Base-by-base conservation (phyloP, 2,113 vertebrate genomes). In the Colinus virginianus region DNA sequence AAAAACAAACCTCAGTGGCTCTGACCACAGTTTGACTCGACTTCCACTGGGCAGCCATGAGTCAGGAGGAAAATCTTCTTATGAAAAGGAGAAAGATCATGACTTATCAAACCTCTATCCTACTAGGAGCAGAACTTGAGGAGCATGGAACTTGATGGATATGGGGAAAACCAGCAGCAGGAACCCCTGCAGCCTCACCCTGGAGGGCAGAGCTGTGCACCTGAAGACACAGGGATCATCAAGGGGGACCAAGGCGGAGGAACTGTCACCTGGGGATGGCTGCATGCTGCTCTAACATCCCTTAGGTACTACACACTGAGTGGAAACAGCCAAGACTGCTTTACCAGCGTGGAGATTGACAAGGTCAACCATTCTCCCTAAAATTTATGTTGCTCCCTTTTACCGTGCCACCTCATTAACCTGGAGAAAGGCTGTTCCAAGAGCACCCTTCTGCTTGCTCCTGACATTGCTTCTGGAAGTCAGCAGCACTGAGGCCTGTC, bases 1-100 rank as follows among this genome's bases (percentile, higher is more conserved):
- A 69, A 92, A 96, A 96, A 90, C 88, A 94, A 96, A 94, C 90
- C 83, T 92, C 83, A 45, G 38, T 78, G 62, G 12, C 22, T 93
- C 83, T 4, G 2, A 30, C 51, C 19, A 43, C 8, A 1, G 43
- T 86, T 61, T 84, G 72, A 43, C 53, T 84, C 45, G 32, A n/a
- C 32, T 91, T 80, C 43, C 23, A 64, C 46, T 10, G 64, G 42
- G 32, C 38, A 80, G 34, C 21, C 61, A 59, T 2, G 22, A 49
- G 23, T 36, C 40, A 58, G 61, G 79, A 55, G 46, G 9, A 61
- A 86, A 22, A 1, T 2, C 3, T 38, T 13, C 12, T 69, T 74
- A 42, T 5, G 3, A 40, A 51, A 61, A 9, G 25, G 20, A 67
- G 51, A 43, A 22, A 91, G 51, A 15, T 53, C 45, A 23, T 11